Evolutionary conservation across 37 sponge, comb jelly and placozoan genomes (phyloP).

Genomic region (Crambe crambe): DNA sequence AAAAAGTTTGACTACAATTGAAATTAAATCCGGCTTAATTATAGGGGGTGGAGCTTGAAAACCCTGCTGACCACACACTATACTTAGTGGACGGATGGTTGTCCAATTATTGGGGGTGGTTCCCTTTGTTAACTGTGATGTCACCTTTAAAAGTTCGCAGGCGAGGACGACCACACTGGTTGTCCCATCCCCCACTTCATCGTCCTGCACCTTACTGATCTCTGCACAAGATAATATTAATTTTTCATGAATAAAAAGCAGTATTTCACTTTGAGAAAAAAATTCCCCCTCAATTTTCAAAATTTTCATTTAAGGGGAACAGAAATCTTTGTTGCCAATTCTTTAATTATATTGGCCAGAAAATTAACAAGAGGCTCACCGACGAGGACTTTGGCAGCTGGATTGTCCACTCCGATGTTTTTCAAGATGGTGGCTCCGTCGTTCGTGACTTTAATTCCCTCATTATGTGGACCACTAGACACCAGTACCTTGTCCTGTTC

Average conservation of each 20-base stretch:
- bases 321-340: background rate
- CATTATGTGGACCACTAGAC: conserved; percentile 47
- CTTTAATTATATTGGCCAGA: too few relatives aligned
- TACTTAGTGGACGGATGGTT: too few relatives aligned
- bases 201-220: conserved; percentile 96
- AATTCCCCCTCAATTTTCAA: too few relatives aligned
- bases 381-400: conserved; percentile 95
- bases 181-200: conserved; percentile 98
- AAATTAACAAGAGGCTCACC: too few relatives aligned
- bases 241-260: too few relatives aligned
- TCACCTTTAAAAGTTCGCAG: conserved; percentile 92
- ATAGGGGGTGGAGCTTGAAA: too few relatives aligned
- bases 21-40: background rate
- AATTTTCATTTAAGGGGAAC: background rate
- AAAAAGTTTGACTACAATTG: background rate
- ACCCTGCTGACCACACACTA: too few relatives aligned
- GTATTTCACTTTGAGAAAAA: too few relatives aligned
- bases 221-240: conserved; percentile 40
- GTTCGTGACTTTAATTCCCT: conserved; percentile 88
- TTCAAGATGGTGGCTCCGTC: conserved; percentile 98
- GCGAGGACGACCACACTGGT: conserved; percentile 98
- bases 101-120: too few relatives aligned
- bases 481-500: conserved; percentile 84
- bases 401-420: conserved; percentile 96
- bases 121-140: too few relatives aligned